Evolutionary conservation across 2,113 vertebrate genomes (phyloP), one percentile per base, ranked within the genome.

Genomic region (Tupaia chinensis): DNA sequence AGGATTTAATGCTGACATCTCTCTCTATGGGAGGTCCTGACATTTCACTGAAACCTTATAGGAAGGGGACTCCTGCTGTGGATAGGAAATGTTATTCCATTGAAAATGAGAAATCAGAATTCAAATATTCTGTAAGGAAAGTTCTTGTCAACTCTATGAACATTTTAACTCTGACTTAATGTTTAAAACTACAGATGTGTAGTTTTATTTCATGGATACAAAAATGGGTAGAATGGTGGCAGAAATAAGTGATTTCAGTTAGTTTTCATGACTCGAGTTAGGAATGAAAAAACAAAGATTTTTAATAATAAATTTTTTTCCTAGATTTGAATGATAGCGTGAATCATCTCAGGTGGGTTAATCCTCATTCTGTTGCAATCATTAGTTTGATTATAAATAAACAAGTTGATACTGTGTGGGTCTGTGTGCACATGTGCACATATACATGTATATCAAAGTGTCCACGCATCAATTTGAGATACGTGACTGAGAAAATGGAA

Each of bases 1-100:
- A 32, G 86, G 29, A 53, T 89, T 66, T 0, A 89, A 77, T 69
- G 27, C 63, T 91, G 86, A 78, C 44, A 73, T 81, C 70, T 89
- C 6, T 95, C 89, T 93, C 74, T 29, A 76, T 61, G 85, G 79
- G 73, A 53, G 8, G 32, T 94, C 25, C n/a, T 97, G 86, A 93
- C 79, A 91, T 96, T 97, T 95, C 93, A 65, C 74, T 94, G 79
- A 91, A 96, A 84, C 3, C 13, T 88, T 86, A 15, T n/a, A 15
- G 65, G 73, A 87, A 73, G 54, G 76, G 13, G 27, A 69, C 27
- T 63, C 74, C 74, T 93, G 69, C 69, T 89, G 44, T 72, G 86
- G 5, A 54, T 20, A 61, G 34, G 77, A 98, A 95, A 87, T 72
- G 60, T 7, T 83, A 53, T 86, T 94, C 53, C 32, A 85, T 27